A percentile compares a stretch with the other conserved stretches of the same genome.
Conservation (phyloP, 2,797 vertebrate species). For the Fringilla coelebs region DNA sequence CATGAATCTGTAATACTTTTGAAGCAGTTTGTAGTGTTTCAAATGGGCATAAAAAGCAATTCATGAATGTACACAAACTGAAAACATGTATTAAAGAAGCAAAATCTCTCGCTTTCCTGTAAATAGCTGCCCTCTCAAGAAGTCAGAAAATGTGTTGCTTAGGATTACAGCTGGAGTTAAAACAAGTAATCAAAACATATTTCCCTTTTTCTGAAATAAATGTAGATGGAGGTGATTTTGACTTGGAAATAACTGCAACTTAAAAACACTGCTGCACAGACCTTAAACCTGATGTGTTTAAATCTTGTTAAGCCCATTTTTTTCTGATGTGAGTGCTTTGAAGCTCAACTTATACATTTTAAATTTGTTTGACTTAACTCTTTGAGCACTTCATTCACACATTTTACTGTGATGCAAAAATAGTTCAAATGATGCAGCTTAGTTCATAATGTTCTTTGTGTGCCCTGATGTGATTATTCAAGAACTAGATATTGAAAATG, state of each 20-base stretch:
- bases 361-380: neutral
- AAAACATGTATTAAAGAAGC: neutral
- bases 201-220: neutral
- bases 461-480: neutral
- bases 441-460: neutral
- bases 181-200: neutral
- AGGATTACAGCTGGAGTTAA: neutral
- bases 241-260: conserved; percentile 5
- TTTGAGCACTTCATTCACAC: neutral
- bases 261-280: neutral
- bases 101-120: neutral
- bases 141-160: neutral
- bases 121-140: neutral
- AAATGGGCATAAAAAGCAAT: neutral
- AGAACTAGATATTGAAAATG: neutral
- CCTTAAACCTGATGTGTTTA: neutral
- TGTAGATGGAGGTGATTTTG: neutral
- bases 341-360: neutral
- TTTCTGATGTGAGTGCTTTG: neutral
- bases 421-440: neutral
- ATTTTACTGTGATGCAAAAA: neutral
- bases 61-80: neutral
- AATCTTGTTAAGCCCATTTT: neutral
- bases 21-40: neutral
- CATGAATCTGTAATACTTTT: neutral